Evolutionary conservation across 1,140 invertebrate species (phyloP).

Genomic region (Drosophila burlai): DNA sequence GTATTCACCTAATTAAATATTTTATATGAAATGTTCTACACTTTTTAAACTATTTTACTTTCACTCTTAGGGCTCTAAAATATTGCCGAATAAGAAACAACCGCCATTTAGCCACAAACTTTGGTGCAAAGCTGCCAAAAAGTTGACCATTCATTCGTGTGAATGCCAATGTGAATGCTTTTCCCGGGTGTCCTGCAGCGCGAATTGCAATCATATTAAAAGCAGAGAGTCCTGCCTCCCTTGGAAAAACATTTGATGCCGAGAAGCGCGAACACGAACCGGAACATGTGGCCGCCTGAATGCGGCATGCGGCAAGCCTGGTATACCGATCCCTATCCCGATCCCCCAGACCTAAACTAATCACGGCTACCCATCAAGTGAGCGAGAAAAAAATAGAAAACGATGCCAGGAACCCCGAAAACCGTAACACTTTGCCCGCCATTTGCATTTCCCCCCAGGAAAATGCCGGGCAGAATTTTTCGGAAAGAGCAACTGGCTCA

Average conservation of each 20-base stretch:
- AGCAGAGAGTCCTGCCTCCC: slow-evolving; percentile 29
- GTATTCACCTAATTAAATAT: background rate
- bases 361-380: slow-evolving; percentile 54
- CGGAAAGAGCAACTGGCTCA: slow-evolving; percentile 15
- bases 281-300: slow-evolving; percentile 24
- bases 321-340: slow-evolving; percentile 4
- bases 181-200: slow-evolving; percentile 24
- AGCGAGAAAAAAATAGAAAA: slow-evolving; percentile 6
- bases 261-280: slow-evolving; percentile 17
- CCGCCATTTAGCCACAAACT: background rate
- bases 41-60: background rate
- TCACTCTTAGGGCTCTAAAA: background rate
- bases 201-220: slow-evolving; percentile 80
- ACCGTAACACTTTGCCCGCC: slow-evolving; percentile 56
- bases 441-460: slow-evolving; percentile 49
- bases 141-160: slow-evolving; percentile 56
- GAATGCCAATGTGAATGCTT: slow-evolving; percentile 26
- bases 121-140: slow-evolving; percentile 35
- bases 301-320: slow-evolving; percentile 30
- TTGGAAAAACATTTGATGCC: slow-evolving; percentile 45
- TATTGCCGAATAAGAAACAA: slow-evolving; percentile 11
- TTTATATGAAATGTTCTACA: background rate
- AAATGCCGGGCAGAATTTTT: slow-evolving; percentile 9
- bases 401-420: slow-evolving; percentile 19
- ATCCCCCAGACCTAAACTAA: slow-evolving; percentile 53